These are phyloP conservation scores for Austrolebias charrua DNA, from an alignment of 2,797 vertebrate genomes.

Conservation along the genomic window DNA sequence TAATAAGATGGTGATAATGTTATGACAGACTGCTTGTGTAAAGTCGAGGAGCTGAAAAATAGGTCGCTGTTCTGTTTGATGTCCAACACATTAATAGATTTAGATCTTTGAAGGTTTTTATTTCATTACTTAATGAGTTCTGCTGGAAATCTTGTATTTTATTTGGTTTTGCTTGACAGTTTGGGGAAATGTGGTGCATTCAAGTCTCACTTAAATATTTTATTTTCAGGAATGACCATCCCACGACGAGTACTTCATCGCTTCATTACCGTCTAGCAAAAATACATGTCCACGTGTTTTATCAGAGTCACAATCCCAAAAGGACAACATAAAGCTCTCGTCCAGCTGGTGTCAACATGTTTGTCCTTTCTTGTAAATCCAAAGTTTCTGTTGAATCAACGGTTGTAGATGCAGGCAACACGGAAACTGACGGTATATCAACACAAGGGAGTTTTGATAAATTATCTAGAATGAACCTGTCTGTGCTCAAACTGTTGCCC, in stretches of 20 bases:
- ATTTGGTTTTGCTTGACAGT: background rate
- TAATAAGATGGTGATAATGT: too few species aligned
- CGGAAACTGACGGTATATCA: constrained; percentile 2
- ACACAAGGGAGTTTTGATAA: constrained; percentile 30
- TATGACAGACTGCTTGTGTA: too few species aligned
- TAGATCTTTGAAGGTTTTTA: background rate
- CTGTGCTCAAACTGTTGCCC: constrained; percentile 15
- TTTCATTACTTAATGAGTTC: background rate
- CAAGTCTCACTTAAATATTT: background rate
- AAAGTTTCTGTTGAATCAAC: constrained; percentile 9
- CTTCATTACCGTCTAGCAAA: too few species aligned
- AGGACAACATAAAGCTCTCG: background rate
- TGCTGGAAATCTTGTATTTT: background rate
- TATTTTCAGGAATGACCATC: background rate
- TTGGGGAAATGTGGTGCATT: background rate
- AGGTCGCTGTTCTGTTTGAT: background rate
- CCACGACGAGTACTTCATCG: background rate
- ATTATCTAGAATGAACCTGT: constrained; percentile 16
- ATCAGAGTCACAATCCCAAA: background rate
- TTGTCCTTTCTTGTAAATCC: constrained; percentile 2
- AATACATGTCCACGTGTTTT: background rate
- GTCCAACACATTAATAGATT: background rate
- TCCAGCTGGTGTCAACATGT: background rate
- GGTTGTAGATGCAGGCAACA: constrained; percentile 25
- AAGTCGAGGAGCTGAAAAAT: background rate